Evolutionary conservation across 2,888 invertebrate genomes (phyloP).

Genomic region (Operophtera brumata): DNA sequence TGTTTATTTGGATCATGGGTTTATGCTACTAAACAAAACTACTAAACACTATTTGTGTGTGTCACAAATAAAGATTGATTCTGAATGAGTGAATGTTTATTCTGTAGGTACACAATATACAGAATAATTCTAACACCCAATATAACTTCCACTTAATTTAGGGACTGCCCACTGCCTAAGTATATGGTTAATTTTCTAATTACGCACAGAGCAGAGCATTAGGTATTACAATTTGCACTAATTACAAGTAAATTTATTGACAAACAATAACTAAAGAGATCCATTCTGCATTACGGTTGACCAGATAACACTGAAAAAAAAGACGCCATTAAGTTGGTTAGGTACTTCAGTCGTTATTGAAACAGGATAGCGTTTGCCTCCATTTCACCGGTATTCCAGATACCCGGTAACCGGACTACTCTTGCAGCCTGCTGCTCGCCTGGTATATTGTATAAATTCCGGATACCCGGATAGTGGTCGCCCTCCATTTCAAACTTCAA

Average conservation of each 20-base stretch:
- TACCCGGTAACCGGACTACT: too few relatives aligned
- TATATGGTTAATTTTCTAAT: slow-evolving; percentile 36
- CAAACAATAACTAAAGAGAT: slow-evolving; percentile 70
- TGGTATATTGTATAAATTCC: too few relatives aligned
- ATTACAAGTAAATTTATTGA: slow-evolving; percentile 60
- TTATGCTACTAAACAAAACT: too few relatives aligned
- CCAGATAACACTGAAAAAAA: slow-evolving; percentile 46
- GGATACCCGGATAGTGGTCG: too few relatives aligned
- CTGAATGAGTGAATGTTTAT: not conserved
- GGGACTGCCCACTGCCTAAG: slow-evolving; percentile 30
- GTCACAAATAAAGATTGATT: slow-evolving; percentile 10
- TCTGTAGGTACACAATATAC: not conserved
- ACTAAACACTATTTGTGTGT: not conserved
- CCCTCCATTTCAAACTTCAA: too few relatives aligned
- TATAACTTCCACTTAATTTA: slow-evolving; percentile 13
- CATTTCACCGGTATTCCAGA: too few relatives aligned
- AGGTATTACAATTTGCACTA: slow-evolving; percentile 60
- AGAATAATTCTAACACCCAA: slow-evolving; percentile 6
- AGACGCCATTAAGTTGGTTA: too few relatives aligned
- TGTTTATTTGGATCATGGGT: too few relatives aligned
- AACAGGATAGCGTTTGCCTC: too few relatives aligned
- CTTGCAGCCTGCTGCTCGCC: too few relatives aligned
- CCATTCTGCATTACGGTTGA: slow-evolving; percentile 64
- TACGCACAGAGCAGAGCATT: slow-evolving; percentile 57
- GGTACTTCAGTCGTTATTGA: too few relatives aligned